These are phyloP conservation scores for Chelidonichthys spinosus DNA, from an alignment of 2,797 vertebrate genomes.

Conservation along the genomic window DNA sequence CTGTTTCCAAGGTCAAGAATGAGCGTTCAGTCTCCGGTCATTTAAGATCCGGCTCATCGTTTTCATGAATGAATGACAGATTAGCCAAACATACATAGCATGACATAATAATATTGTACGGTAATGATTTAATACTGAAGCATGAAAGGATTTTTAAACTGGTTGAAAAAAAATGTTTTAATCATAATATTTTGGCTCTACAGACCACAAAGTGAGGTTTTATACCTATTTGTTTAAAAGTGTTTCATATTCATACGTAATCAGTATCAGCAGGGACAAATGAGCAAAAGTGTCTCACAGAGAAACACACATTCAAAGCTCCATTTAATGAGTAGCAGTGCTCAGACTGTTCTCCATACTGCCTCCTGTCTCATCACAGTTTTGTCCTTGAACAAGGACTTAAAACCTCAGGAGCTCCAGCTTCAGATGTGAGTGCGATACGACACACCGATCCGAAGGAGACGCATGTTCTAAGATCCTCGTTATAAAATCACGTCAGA, in stretches of 20 bases:
- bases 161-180: no score
- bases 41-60: no score
- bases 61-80: neutral
- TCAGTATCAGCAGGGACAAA: neutral
- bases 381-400: constrained; percentile 70
- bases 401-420: constrained; percentile 11
- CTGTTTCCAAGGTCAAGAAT: no score
- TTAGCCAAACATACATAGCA: neutral
- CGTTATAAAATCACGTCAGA: neutral
- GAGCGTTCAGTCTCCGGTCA: no score
- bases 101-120: neutral
- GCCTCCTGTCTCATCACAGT: constrained; percentile 17
- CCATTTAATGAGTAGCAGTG: neutral
- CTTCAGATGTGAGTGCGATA: neutral
- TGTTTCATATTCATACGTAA: neutral
- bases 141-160: no score
- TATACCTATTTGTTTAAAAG: neutral
- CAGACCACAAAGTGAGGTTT: neutral
- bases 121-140: neutral
- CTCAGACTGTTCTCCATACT: constrained; percentile 6
- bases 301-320: neutral
- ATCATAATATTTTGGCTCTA: neutral
- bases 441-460: neutral
- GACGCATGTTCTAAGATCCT: neutral
- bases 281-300: neutral